Base-by-base conservation (phyloP, 2,797 vertebrate genomes). In the Premnoplex brunnescens region DNA sequence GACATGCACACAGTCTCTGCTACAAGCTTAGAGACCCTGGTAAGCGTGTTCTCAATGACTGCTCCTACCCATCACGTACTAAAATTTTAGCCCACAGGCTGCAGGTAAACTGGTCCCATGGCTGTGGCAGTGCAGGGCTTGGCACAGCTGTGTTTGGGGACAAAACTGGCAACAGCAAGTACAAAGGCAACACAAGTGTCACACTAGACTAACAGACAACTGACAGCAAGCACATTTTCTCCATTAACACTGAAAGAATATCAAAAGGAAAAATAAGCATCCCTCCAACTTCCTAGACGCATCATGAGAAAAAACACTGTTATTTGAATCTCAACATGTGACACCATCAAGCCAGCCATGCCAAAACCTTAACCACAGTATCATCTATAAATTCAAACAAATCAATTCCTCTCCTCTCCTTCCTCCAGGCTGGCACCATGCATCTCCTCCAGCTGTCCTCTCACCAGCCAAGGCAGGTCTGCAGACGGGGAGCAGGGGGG, bases 1-100 rank as follows among this genome's bases (percentile, higher is more conserved):
- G n/a, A 84, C 67, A 81, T 5, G 13, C 22, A 60, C n/a, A n/a
- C 2, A 0, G 7, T 56, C 52, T 79, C 60, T 4, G 20, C 68
- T 96, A 88, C 85, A 78, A 95, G 58, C 63, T 43, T 71, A 68
- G 60, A 94, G 91, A 93, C 36, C 58, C 37, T 68, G 77, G 71
- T 79, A 94, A 96, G 69, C 3, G 11, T 6, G 1, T 93, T 71
- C 59, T 93, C 26, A 4, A 67, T 3, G 6, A 64, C 59, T 44
- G 49, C 74, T 96, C 84, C 89, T 30, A 36, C 56, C 49, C 78
- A 66, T 64, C 24, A 12, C 4, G 49, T 4, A 4, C 32, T 85
- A 54, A 96, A 95, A 44, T 82, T 78, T 51, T 84, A 28, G 14
- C 78, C 34, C 43, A 18, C 12, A 5, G 11, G 49, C n/a, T 1